Conservation (phyloP, 2,888 invertebrate genomes). For the Poecilus cupreus region DNA sequence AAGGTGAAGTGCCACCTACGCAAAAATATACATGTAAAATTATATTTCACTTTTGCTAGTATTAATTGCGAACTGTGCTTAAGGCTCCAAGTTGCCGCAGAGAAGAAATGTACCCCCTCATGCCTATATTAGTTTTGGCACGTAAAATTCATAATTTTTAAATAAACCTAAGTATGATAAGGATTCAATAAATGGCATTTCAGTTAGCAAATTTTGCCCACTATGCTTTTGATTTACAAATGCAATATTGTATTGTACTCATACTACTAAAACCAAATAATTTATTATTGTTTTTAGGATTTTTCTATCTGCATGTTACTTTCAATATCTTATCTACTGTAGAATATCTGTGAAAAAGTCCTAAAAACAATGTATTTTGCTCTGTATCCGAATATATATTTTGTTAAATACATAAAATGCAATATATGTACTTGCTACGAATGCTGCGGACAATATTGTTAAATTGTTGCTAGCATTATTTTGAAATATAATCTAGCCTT, state of each 20-base stretch:
- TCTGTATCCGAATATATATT: not conserved
- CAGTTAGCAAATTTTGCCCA: not conserved
- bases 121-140: conserved; percentile 43
- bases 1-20: not conserved
- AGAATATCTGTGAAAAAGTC: conserved; percentile 2
- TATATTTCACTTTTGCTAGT: conserved; percentile 25
- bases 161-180: conserved; percentile 12
- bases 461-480: no score
- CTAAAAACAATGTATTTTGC: not conserved
- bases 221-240: no score
- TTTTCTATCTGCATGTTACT: conserved; percentile 5
- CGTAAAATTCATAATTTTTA: conserved; percentile 40
- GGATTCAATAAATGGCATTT: conserved; percentile 3
- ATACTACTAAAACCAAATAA: not conserved
- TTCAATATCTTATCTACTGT: not conserved
- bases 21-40: not conserved
- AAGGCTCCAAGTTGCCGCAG: not conserved
- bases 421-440: conserved; percentile 1
- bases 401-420: not conserved
- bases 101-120: conserved; percentile 6
- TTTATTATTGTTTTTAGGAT: conserved; percentile 18
- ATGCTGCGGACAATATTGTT: conserved; percentile 26
- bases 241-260: not conserved
- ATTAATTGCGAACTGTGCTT: conserved; percentile 21
- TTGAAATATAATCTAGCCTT: no score